These are phyloP conservation scores for Drosophila stalkeri DNA, from an alignment of 2,888 invertebrate genomes.

Conservation along the genomic window DNA sequence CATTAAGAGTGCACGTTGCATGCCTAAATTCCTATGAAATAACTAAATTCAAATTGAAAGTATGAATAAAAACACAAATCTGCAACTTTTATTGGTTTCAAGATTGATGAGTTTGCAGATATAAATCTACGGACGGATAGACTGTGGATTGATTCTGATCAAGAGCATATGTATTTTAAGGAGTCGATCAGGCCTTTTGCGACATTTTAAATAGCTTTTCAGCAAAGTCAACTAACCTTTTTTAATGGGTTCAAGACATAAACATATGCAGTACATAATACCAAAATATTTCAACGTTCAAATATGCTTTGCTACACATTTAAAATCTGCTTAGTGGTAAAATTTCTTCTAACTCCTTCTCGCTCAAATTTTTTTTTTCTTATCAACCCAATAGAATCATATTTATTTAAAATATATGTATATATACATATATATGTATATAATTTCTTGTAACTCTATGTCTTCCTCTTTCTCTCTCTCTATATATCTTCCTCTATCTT, in stretches of 20 bases:
- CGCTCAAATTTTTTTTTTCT: no score
- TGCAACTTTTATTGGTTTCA: not conserved
- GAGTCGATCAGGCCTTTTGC: not conserved
- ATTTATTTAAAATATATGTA: not conserved
- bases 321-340: not conserved
- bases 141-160: not conserved
- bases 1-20: not conserved
- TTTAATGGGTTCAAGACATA: not conserved
- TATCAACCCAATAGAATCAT: not conserved
- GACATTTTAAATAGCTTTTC: not conserved
- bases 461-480: no score
- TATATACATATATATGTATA: no score
- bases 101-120: not conserved
- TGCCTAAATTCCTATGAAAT: not conserved
- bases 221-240: not conserved
- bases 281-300: not conserved
- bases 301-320: not conserved
- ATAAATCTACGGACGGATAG: not conserved
- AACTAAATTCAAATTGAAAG: not conserved
- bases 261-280: not conserved
- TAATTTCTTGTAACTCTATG: no score
- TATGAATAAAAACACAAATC: not conserved
- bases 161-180: not conserved
- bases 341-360: not conserved
- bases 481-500: no score